Base-by-base conservation (phyloP, 2,797 vertebrate species). In the Acipenser ruthenus region DNA sequence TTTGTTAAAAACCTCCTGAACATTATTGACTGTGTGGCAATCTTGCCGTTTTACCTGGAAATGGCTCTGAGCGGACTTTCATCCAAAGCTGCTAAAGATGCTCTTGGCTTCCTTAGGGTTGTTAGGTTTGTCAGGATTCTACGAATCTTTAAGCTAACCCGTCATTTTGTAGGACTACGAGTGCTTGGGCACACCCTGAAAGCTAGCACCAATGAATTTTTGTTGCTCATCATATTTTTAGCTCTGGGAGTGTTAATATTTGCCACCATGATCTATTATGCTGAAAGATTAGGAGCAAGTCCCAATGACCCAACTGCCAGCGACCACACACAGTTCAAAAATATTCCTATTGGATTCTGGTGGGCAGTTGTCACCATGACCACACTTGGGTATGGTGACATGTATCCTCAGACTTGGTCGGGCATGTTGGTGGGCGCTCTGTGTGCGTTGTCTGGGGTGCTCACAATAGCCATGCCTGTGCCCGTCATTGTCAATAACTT, bases 321-420 rank as follows among this genome's bases (percentile, higher is more conserved):
- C 56, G 74, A 88, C 68, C 96, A 99, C 76, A 99, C 96, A 0
- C 92, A 95, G 77, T 99, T 99, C 83, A 99, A 98, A 86, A 99
- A 99, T 80, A 99, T 99, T 79, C 96, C 96, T 13, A 98, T 99
- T 1, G 96, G 96, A 63, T 99, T 99, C 80, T 99, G 96, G 96
- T 99, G 96, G 96, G 96, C 96, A 0, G 96, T 99, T 48, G 96
- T 99, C 65, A 99, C 96, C 74, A 99, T 99, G 96, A 99, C 96
- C 6, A 99, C 96, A 18, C 79, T 99, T 70, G 96, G 96, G 6
- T 99, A 99, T 0, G 96, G 96, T 0, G 96, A 99, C 73, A 99
- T 99, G 96, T 99, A 96, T 70, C 96, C 96, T 66, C 78, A 94
- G 80, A 99, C 96, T 1, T 99, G 96, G 96, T 98, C 96, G 8